Base-by-base conservation (phyloP, 2,113 vertebrate genomes). In the Sceloporus tristichus region DNA sequence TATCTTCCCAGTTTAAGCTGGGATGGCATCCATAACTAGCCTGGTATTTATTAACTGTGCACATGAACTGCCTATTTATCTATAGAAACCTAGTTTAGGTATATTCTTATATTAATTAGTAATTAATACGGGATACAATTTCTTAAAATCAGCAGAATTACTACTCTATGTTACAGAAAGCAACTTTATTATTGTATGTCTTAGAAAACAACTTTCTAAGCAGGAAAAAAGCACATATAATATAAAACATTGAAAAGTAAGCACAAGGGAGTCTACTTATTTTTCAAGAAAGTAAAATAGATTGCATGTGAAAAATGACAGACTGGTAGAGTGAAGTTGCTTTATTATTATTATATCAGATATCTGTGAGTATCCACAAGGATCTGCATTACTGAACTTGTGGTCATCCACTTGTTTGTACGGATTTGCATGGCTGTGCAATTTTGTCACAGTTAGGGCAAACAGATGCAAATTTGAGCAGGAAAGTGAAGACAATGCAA, bases 221-320 rank as follows among this genome's bases (percentile, higher is more conserved):
- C 87, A 19, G 89, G 59, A 62, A 62, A 62, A 62, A 62, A 91
- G 89, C 91, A 89, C 19, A 18, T 65, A 88, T 91, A 94, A 79
- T 92, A 89, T 2, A 18, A 6, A 5, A 25, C 14, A 74, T 34
- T n/a, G 48, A 79, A 29, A 27, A n/a, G 1, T 29, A 53, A 54
- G 13, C n/a, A 79, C 34, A 75, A 40, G 48, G 48, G 48, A 48
- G 7, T 48, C 48, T 48, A 48, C 48, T 48, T 48, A 48, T 6
- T 48, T 48, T 48, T 48, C 48, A 48, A 6, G 48, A 48, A 48
- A 48, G 48, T 48, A 48, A 48, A 7, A 48, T 6, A 48, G 48
- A 48, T 48, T 48, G 48, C 48, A 48, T 48, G 7, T 48, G 48
- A 5, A 48, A 48, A 48, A 48, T 4, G 48, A 48, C 48, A 48